A percentile compares a stretch with the other conserved stretches of the same genome.
phyloP scores from a whole-genome alignment of 2,888 invertebrate genomes.

The Petrolisthes manimaculis region DNA sequence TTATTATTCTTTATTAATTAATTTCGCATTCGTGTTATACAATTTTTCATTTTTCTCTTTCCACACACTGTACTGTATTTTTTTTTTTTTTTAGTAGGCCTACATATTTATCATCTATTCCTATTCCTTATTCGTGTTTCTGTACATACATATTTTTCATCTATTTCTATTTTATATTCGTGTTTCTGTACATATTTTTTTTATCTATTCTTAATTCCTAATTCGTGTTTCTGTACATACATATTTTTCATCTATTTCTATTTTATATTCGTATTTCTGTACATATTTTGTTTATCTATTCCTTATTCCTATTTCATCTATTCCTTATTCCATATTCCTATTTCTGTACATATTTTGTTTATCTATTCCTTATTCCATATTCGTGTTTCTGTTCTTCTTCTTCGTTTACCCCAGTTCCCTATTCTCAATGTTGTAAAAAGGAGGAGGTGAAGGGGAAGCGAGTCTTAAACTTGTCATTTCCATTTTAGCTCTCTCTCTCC shows the following conservation, averaged over 20 bases:
- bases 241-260: background rate
- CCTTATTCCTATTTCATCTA: background rate
- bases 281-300: background rate
- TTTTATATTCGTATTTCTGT: background rate
- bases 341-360: background rate
- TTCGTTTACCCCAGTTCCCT: background rate
- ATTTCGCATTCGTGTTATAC: no score
- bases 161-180: background rate
- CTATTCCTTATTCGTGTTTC: background rate
- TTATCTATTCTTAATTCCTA: background rate
- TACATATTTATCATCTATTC: no score
- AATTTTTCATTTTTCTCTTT: no score
- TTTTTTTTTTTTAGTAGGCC: background rate
- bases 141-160: background rate
- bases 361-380: background rate
- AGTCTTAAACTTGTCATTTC: background rate
- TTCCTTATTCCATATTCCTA: background rate
- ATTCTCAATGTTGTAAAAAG: background rate
- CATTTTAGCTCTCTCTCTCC: conserved; percentile 19
- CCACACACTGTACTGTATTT: background rate
- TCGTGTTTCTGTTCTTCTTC: background rate
- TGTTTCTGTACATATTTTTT: background rate
- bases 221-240: background rate
- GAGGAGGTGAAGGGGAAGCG: no score
- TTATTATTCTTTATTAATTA: no score